These are phyloP conservation scores for Miniopterus natalensis DNA, from an alignment of 2,113 vertebrate species.

Conservation along the genomic window DNA sequence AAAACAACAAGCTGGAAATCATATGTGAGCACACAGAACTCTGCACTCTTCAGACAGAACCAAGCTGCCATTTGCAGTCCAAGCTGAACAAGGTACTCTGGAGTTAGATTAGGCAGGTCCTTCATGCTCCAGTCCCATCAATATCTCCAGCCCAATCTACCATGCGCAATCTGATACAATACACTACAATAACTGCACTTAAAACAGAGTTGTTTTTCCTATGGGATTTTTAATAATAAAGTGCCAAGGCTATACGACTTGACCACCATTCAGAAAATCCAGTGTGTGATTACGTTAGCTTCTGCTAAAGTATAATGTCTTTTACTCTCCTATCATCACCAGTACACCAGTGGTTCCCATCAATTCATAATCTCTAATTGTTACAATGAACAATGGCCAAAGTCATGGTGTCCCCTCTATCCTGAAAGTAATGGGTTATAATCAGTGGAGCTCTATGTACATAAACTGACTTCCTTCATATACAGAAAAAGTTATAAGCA, in stretches of 20 bases:
- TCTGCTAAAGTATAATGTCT: background rate
- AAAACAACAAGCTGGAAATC: conserved; percentile 36
- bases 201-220: background rate
- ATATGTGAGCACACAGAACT: conserved; percentile 40
- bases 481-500: background rate
- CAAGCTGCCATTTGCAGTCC: background rate
- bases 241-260: background rate
- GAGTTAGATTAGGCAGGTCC: background rate
- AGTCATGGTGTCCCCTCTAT: background rate
- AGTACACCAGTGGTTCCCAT: background rate
- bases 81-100: background rate
- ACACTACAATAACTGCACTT: background rate
- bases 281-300: background rate
- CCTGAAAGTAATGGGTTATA: background rate
- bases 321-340: background rate
- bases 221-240: background rate
- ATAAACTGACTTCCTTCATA: background rate
- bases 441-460: background rate
- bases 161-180: background rate
- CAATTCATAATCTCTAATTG: background rate
- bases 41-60: background rate
- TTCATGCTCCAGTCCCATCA: background rate
- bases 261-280: background rate
- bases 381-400: background rate
- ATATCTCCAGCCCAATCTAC: background rate